Evolutionary conservation across 2,888 invertebrate genomes (phyloP).

Genomic region (Ferrisia virgata): DNA sequence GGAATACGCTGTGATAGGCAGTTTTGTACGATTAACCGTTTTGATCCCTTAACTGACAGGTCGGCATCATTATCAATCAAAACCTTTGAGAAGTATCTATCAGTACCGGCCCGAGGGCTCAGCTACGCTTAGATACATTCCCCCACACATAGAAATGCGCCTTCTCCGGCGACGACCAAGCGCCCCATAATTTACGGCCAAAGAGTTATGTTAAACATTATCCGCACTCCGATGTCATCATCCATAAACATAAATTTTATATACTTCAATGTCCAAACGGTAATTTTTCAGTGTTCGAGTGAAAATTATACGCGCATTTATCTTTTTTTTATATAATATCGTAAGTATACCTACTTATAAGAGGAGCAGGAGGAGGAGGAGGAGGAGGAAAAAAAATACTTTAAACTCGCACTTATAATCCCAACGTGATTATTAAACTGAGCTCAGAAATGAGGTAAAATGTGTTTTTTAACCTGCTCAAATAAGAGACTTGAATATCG

Average conservation of each 20-base stretch:
- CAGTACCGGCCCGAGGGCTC: constrained; percentile 36
- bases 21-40: constrained; percentile 12
- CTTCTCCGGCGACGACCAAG: not conserved
- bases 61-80: constrained; percentile 46
- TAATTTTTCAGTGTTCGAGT: constrained; percentile 43
- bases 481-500: not conserved
- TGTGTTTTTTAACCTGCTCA: constrained; percentile 1
- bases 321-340: constrained; percentile 34
- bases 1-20: not conserved
- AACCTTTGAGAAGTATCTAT: constrained; percentile 43
- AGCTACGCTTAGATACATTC: not conserved
- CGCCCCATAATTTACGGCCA: constrained; percentile 44
- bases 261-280: constrained; percentile 23
- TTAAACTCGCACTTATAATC: not conserved
- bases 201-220: constrained; percentile 45
- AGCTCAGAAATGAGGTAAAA: not conserved
- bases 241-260: constrained; percentile 44
- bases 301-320: constrained; percentile 43
- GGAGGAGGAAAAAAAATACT: not conserved
- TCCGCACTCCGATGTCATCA: constrained; percentile 42
- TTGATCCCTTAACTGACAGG: constrained; percentile 46
- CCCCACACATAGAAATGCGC: not conserved
- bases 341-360: no score
- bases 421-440: constrained; percentile 5
- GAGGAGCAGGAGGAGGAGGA: no score